Evolutionary conservation across 2,888 invertebrate species (phyloP).

Genomic region (Holacanthella duospinosa): DNA sequence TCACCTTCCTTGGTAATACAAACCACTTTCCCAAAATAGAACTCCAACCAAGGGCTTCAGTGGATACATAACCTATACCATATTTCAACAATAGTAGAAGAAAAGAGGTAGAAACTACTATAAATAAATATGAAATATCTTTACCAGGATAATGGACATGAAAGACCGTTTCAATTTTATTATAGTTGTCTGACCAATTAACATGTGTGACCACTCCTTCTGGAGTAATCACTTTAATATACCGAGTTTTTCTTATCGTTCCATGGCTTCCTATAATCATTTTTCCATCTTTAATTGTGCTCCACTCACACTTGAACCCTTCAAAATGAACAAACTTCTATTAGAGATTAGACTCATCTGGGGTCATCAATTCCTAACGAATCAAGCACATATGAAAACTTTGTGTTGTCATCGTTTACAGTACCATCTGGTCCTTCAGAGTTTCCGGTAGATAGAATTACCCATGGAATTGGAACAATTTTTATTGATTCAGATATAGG

Average conservation of each 20-base stretch:
- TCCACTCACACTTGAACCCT: constrained; percentile 95
- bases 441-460: constrained; percentile 52
- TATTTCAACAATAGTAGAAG: no score
- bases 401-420: background rate
- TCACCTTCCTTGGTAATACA: constrained; percentile 84
- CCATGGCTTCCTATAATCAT: constrained; percentile 90
- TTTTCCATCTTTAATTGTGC: constrained; percentile 74
- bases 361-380: background rate
- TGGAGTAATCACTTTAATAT: constrained; percentile 70
- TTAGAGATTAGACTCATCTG: no score
- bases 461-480: constrained; percentile 55
- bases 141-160: constrained; percentile 70
- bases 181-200: constrained; percentile 51
- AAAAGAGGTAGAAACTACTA: background rate
- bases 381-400: background rate
- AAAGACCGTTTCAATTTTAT: constrained; percentile 54
- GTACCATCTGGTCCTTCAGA: constrained; percentile 2
- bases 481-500: constrained; percentile 42
- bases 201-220: constrained; percentile 62
- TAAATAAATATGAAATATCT: background rate
- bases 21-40: constrained; percentile 72
- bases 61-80: constrained; percentile 96
- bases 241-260: constrained; percentile 79
- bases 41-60: constrained; percentile 89
- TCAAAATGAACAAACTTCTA: no score